These are phyloP conservation scores for Lophius piscatorius DNA, from an alignment of 2,113 vertebrate genomes.

Conservation along the genomic window DNA sequence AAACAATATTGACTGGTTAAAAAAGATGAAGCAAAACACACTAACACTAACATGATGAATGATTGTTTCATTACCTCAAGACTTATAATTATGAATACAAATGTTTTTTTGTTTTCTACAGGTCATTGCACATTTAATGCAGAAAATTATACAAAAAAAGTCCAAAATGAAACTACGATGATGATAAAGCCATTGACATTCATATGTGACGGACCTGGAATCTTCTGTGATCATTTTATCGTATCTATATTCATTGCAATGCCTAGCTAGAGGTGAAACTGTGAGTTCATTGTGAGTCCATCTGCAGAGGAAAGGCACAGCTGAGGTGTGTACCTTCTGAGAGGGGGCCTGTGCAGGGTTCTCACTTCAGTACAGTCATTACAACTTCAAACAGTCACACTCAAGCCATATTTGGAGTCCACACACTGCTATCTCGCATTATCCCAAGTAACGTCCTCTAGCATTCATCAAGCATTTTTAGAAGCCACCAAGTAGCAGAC, in stretches of 20 bases:
- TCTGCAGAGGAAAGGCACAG: conserved; percentile 69
- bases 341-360: conserved; percentile 72
- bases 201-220: conserved; percentile 17
- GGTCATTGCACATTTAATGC: neutral
- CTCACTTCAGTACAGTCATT: conserved; percentile 77
- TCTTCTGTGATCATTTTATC: conserved; percentile 27
- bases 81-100: neutral
- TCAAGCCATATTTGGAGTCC: conserved; percentile 78
- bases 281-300: conserved; percentile 69
- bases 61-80: neutral
- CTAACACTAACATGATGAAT: neutral
- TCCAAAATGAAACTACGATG: too few species aligned
- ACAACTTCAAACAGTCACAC: conserved; percentile 75
- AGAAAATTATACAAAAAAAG: neutral
- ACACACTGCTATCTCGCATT: conserved; percentile 71
- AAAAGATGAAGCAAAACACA: too few species aligned
- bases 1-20: too few species aligned
- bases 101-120: neutral
- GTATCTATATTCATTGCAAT: conserved; percentile 26
- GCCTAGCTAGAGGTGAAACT: conserved; percentile 64
- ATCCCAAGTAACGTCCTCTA: conserved; percentile 79
- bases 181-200: too few species aligned
- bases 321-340: conserved; percentile 68
- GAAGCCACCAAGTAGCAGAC: conserved; percentile 76
- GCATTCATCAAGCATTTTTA: conserved; percentile 79